Conservation (phyloP, 2,888 invertebrate genomes). For the Thera obeliscata region DNA sequence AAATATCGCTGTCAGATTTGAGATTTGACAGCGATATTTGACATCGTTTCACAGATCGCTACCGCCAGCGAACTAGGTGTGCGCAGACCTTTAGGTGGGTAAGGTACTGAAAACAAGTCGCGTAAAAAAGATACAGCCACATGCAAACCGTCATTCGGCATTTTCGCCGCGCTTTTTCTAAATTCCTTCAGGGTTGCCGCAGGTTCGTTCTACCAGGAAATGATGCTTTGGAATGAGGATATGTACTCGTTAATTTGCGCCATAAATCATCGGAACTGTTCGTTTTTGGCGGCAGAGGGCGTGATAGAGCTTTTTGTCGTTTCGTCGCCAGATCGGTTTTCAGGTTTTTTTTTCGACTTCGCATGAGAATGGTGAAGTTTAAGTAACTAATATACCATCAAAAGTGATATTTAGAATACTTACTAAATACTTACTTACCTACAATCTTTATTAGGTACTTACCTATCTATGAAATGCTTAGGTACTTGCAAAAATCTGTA, state of each 20-base stretch:
- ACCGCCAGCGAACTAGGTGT: no score
- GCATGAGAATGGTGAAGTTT: not conserved
- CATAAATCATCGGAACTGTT: constrained; percentile 83
- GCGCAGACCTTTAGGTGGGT: no score
- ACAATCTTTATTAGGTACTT: no score
- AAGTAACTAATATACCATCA: no score
- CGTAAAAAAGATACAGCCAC: constrained; percentile 1
- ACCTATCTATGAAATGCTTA: no score
- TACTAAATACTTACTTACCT: no score
- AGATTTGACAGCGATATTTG: no score
- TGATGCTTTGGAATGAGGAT: constrained; percentile 83
- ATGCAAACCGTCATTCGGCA: constrained; percentile 48
- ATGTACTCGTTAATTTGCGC: constrained; percentile 83
- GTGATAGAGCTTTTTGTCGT: constrained; percentile 71
- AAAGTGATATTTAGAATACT: no score
- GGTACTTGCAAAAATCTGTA: no score
- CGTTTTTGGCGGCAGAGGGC: constrained; percentile 66
- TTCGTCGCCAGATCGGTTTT: constrained; percentile 62
- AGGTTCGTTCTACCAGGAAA: constrained; percentile 81
- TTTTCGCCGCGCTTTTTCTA: constrained; percentile 66
- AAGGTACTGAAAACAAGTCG: not conserved
- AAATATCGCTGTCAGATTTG: no score
- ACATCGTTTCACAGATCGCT: no score
- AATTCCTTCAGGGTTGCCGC: constrained; percentile 66
- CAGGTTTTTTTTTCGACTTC: constrained; percentile 51